Conservation (phyloP, 2,797 vertebrate genomes). For the Melopsittacus undulatus region DNA sequence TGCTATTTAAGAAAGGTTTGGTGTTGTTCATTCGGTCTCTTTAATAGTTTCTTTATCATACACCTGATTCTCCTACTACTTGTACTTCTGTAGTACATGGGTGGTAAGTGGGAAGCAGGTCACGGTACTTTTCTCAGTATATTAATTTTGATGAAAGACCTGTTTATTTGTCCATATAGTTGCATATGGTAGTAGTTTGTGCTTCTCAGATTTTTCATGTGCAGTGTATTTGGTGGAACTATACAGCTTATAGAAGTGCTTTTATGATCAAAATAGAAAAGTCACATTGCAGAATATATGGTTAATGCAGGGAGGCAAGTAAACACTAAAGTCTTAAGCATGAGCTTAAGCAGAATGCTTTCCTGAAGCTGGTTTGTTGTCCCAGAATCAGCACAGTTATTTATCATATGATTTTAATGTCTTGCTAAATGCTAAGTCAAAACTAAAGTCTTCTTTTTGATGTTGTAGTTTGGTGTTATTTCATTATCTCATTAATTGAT, state of each 20-base stretch:
- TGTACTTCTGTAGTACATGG: not conserved
- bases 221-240: not conserved
- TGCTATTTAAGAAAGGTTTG: not conserved
- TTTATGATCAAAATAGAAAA: not conserved
- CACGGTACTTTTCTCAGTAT: not conserved
- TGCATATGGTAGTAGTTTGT: not conserved
- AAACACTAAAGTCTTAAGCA: not conserved
- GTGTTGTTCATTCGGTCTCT: not conserved
- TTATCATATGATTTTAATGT: not conserved
- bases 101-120: not conserved
- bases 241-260: not conserved
- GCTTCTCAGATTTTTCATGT: not conserved
- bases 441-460: not conserved
- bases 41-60: not conserved
- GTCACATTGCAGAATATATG: not conserved
- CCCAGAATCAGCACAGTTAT: not conserved
- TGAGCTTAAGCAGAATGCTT: not conserved
- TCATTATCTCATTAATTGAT: not conserved
- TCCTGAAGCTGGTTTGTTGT: not conserved
- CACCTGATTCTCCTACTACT: not conserved
- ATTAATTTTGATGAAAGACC: not conserved
- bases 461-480: not conserved
- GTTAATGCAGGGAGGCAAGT: not conserved
- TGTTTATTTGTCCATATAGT: not conserved
- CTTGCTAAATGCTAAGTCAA: not conserved